Evolutionary conservation across 1,140 invertebrate genomes (phyloP).

Genomic region (Lerema accius): DNA sequence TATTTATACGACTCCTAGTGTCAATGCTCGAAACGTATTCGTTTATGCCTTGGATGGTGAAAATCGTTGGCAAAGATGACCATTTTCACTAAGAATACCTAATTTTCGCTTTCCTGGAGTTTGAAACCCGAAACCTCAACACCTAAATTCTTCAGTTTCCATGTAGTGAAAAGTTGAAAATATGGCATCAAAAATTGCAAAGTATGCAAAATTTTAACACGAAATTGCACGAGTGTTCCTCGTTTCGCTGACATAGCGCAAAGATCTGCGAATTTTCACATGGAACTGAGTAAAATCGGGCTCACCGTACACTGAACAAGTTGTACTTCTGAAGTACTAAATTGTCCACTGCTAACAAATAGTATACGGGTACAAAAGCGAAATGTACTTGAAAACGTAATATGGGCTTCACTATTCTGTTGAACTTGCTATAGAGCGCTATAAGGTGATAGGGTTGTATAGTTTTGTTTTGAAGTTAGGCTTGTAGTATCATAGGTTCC

Average conservation of each 20-base stretch:
- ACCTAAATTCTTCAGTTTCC: too few relatives aligned
- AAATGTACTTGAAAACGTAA: slow-evolving; percentile 3
- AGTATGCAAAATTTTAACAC: slow-evolving; percentile 11
- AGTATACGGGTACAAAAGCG: background rate
- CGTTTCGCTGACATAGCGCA: slow-evolving; percentile 11
- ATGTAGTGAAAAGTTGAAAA: background rate
- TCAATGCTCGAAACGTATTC: too few relatives aligned
- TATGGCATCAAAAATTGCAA: background rate
- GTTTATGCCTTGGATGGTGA: too few relatives aligned
- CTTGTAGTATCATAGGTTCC: too few relatives aligned
- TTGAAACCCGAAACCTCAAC: too few relatives aligned
- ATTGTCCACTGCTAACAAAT: slow-evolving; percentile 5
- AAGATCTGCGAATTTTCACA: slow-evolving; percentile 5
- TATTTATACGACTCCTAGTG: too few relatives aligned
- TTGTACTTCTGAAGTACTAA: slow-evolving; percentile 1
- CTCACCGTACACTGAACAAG: slow-evolving; percentile 1
- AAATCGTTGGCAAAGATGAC: too few relatives aligned
- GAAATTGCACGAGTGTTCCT: background rate
- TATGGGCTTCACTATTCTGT: background rate
- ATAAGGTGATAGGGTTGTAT: background rate
- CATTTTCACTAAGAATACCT: too few relatives aligned
- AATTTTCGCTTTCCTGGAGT: too few relatives aligned
- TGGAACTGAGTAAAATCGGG: background rate
- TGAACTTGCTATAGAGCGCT: too few relatives aligned
- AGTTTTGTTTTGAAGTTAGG: background rate